phyloP scores from a whole-genome alignment of 1,140 invertebrate genomes.

The Drosophila ambigua region DNA sequence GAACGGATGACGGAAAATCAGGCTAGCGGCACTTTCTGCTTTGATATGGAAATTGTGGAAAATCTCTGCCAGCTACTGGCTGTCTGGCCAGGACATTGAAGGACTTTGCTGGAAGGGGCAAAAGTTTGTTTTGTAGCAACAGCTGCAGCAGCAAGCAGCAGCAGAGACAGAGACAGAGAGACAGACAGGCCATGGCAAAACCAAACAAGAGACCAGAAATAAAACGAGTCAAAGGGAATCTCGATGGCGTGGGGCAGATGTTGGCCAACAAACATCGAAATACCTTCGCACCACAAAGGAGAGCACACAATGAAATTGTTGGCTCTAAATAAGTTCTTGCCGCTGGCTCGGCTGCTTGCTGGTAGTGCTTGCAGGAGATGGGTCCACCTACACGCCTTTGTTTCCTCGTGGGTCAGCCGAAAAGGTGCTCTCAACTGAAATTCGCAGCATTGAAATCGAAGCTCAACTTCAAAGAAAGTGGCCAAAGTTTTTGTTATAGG shows the following conservation, averaged over 20 bases:
- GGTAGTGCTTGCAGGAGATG: too few relatives aligned
- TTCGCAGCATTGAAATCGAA: too few relatives aligned
- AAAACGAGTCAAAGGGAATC: too few relatives aligned
- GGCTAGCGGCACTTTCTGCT: conserved; percentile 56
- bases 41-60: conserved; percentile 69
- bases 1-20: conserved; percentile 5
- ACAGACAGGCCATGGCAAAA: neutral
- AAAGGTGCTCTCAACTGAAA: too few relatives aligned
- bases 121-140: conserved; percentile 38
- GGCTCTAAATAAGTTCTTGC: conserved; percentile 23
- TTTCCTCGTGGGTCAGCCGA: too few relatives aligned
- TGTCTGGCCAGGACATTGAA: conserved; percentile 54
- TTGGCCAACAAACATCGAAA: neutral
- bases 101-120: conserved; percentile 40
- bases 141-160: neutral
- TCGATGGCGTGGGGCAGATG: neutral
- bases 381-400: too few relatives aligned
- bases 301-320: neutral
- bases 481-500: too few relatives aligned
- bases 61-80: conserved; percentile 38
- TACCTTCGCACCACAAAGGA: conserved; percentile 1
- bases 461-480: too few relatives aligned
- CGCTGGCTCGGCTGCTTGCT: neutral
- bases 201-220: conserved; percentile 13
- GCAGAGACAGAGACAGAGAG: neutral